Evolutionary conservation across 2,113 vertebrate species (phyloP).

Genomic region (Pao palembangensis): DNA sequence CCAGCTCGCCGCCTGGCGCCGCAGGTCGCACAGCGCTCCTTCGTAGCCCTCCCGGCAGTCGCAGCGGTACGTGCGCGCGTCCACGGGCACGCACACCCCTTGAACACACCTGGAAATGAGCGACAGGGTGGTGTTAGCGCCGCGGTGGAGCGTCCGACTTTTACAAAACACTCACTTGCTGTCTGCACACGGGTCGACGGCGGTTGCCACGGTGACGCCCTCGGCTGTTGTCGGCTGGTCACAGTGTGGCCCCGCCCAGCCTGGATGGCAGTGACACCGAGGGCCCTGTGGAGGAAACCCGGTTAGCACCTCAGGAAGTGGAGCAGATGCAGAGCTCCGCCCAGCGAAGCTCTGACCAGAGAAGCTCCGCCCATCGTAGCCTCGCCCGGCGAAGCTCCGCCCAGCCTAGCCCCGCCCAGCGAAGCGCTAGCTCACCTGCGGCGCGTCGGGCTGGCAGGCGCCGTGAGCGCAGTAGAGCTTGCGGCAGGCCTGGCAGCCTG

Average conservation of each 20-base stretch:
- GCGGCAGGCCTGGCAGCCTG: conserved; percentile 90
- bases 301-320: neutral
- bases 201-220: conserved; percentile 44
- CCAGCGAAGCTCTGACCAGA: too few species aligned
- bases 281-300: conserved; percentile 70
- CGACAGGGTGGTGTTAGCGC: neutral
- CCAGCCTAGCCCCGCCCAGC: too few species aligned
- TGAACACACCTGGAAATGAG: conserved; percentile 80
- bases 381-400: too few species aligned
- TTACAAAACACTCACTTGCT: conserved; percentile 82
- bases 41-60: conserved; percentile 84
- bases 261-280: conserved; percentile 85
- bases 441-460: conserved; percentile 83
- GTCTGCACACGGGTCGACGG: conserved; percentile 76
- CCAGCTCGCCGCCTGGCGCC: conserved; percentile 64
- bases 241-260: conserved; percentile 88
- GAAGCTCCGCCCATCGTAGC: too few species aligned
- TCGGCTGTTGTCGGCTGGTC: conserved; percentile 76
- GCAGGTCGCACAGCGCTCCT: conserved; percentile 87
- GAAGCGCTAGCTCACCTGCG: conserved; percentile 62
- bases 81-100: conserved; percentile 82
- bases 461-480: conserved; percentile 89
- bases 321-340: neutral
- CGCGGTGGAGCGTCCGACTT: neutral
- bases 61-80: conserved; percentile 87